phyloP scores from a whole-genome alignment of 2,113 vertebrate genomes.

The Columbina picui region DNA sequence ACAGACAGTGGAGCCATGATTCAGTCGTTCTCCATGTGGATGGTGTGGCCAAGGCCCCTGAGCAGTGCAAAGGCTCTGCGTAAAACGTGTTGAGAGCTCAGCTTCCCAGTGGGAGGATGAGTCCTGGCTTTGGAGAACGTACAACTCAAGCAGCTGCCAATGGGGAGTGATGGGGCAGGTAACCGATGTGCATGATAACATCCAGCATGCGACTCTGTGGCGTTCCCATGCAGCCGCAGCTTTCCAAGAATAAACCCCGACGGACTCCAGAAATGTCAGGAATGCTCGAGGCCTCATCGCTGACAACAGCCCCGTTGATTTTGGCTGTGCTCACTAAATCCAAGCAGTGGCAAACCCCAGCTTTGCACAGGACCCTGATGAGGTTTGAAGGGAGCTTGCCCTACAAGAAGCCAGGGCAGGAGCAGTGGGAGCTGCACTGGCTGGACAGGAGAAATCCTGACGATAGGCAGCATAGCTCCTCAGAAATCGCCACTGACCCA shows the following conservation, averaged over 20 bases:
- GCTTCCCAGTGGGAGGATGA: neutral
- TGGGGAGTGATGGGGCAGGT: rapidly evolving
- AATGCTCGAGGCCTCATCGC: neutral
- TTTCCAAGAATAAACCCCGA: neutral
- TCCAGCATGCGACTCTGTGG: rapidly evolving
- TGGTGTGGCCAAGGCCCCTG: neutral
- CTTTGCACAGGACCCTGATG: neutral
- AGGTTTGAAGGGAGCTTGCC: neutral
- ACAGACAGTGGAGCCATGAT: neutral
- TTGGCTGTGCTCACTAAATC: neutral
- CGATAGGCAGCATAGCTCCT: neutral
- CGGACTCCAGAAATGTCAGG: neutral
- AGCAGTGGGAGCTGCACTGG: neutral
- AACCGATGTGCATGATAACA: rapidly evolving
- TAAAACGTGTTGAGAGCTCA: neutral
- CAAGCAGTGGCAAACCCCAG: neutral
- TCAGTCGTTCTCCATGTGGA: neutral
- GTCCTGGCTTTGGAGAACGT: neutral
- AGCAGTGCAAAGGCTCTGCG: neutral
- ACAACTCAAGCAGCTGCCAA: neutral
- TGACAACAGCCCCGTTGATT: neutral
- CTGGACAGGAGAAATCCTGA: neutral
- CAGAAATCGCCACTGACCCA: neutral
- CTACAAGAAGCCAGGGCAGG: neutral
- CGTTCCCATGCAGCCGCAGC: neutral